Evolutionary conservation across 2,888 invertebrate genomes (phyloP), one percentile per base, ranked within the genome.

Genomic region (Lasioglossum marginatum): DNA sequence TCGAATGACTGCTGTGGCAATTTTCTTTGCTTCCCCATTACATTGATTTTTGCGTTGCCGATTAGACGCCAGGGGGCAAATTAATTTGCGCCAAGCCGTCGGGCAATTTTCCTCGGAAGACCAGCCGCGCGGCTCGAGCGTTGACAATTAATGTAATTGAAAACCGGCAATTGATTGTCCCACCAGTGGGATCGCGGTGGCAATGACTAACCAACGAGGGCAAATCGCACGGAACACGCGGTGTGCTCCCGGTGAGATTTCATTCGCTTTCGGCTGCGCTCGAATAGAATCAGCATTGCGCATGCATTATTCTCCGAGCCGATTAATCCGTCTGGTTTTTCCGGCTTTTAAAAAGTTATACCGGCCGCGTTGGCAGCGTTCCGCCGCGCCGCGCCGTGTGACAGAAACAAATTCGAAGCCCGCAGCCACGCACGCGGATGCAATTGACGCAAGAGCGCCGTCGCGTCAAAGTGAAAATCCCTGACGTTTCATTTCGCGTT

Each of bases 111-210:
- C 31, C 31, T 63, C 63, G 63, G 63, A 27, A 63, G 31, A 31
- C 27, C 16, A 27, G 16, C 31, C 6, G 31, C 63, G 63, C 14
- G 16, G 6, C 16, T 16, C 31, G 31, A 16, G 6, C 63, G 63
- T 63, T 63, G 31, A 40, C 83, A 73, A 83, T 82, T 82, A 77
- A 82, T 82, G 82, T 77, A 83, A 83, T 83, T 83, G 83, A 82
- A 82, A 63, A 73, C 66, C 73, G 31, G 60, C 72, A 66, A 77
- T 82, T 73, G 83, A 77, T 83, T 82, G 82, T 16, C 48, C 40
- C 60, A 74, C 27, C 57, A 74, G 60, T 31, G 63, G 31, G 63
- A 63, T 70, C 71, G 45, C 37, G 23, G 16, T 52, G 27, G 77
- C 73, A 77, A 82, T 73, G 77, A 83, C 82, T 83, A 83, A 77